Evolutionary conservation across 2,888 invertebrate genomes (phyloP), one percentile per base, ranked within the genome.

Genomic region (Colostygia pectinataria): DNA sequence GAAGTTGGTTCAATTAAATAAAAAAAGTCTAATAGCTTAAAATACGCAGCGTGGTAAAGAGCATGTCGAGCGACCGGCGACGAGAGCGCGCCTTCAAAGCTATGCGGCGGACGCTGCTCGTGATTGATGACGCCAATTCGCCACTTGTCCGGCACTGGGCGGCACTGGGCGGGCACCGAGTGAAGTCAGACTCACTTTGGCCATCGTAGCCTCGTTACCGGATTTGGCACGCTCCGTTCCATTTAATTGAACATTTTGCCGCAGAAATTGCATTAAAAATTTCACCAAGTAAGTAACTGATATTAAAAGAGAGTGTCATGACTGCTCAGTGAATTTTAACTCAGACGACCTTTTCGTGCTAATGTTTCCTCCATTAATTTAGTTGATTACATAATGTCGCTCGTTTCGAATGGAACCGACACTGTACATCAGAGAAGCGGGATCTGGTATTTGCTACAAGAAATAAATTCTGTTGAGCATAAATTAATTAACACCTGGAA

Each of bases 101-200:
- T 67, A 71, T 77, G 77, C 68, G 70, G 70, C 68, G 68, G 74
- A 74, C 74, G 75, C 69, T 63, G 62, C 57, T 57, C 54, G 77
- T 84, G 86, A 87, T 87, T 86, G 86, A 87, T 87, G 84, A 81
- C 68, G 78, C 74, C 83, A 83, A 83, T 85, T 79, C 81, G 76
- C 80, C 75, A 79, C 77, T 81, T 76, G 79, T 71, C 80, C 76
- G 67, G 70, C 57, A 53, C 51, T 54, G 42, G 54, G 37, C n/a
- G 67, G 68, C 57, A 53, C 51, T 55, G 44, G 53, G 33, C 57
- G 57, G 67, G 68, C 57, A 53, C 51, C 54, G 44, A 52, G 33
- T 58, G 57, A 44, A 29, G 38, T 55, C 51, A 55, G 44, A 32
- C 37, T 9, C 46, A 28, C 53, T 28, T 23, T 29, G 28, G 46